Conservation (phyloP, 2,888 invertebrate genomes). For the Temnothorax unifasciatus region DNA sequence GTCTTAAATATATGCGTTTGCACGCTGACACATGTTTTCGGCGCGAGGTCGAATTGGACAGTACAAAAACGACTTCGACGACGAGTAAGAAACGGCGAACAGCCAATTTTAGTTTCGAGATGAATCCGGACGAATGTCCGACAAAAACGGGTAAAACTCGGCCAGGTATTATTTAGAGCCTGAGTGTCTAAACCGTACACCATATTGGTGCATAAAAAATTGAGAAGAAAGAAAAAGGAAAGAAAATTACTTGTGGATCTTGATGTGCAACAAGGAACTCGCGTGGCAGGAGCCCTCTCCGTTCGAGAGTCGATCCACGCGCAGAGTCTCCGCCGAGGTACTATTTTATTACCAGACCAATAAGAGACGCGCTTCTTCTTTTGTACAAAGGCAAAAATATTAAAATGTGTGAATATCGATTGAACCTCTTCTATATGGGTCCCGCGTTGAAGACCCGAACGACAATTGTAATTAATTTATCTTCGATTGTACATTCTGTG, state of each 20-base stretch:
- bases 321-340: conserved; percentile 45
- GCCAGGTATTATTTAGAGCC: conserved; percentile 61
- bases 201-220: conserved; percentile 84
- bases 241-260: conserved; percentile 58
- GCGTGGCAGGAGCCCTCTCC: conserved; percentile 32
- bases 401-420: conserved; percentile 12
- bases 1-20: conserved; percentile 35
- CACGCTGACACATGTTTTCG: conserved; percentile 14
- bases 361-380: conserved; percentile 52
- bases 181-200: conserved; percentile 78
- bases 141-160: conserved; percentile 73
- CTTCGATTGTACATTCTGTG: conserved; percentile 48
- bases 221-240: conserved; percentile 56
- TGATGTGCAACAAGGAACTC: conserved; percentile 51
- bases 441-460: conserved; percentile 18
- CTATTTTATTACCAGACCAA: conserved; percentile 67
- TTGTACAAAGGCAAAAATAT: conserved; percentile 39
- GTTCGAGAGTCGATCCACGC: conserved; percentile 55
- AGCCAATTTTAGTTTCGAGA: conserved; percentile 33
- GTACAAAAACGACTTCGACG: conserved; percentile 21
- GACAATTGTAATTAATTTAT: conserved; percentile 51
- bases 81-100: conserved; percentile 20
- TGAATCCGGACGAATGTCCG: conserved; percentile 55
- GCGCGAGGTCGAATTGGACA: conserved; percentile 33
- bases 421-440: conserved; percentile 29